Conservation (phyloP, 1,140 invertebrate species). For the Dreissena rostriformis region DNA sequence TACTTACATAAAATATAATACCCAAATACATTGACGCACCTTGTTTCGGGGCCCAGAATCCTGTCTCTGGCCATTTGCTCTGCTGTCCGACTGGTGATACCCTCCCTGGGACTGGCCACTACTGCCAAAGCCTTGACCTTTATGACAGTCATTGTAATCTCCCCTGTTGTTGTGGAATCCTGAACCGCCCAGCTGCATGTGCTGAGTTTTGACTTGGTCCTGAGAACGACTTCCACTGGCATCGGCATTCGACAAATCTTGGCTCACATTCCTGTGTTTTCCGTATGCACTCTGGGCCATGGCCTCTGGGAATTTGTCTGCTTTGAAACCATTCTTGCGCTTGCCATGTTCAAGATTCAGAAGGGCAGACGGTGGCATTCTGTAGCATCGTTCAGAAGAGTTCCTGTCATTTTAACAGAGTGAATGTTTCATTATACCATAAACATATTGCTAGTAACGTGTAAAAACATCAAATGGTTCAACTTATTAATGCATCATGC, state of each 20-base stretch:
- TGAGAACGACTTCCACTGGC: slow-evolving; percentile 3
- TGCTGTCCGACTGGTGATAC: no score
- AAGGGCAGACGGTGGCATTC: slow-evolving; percentile 83
- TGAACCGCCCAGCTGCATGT: not conserved
- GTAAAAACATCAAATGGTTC: no score
- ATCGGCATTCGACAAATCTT: slow-evolving; percentile 24
- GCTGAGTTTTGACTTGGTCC: slow-evolving; percentile 3
- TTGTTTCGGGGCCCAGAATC: no score
- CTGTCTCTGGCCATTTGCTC: no score
- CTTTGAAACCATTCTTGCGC: slow-evolving; percentile 60
- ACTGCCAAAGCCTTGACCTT: no score
- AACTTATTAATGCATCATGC: no score
- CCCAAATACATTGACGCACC: no score
- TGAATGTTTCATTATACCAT: no score
- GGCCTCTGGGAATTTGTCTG: not conserved
- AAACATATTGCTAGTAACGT: no score
- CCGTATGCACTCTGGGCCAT: not conserved
- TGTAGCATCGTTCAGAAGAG: slow-evolving; percentile 80
- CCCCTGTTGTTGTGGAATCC: slow-evolving; percentile 39
- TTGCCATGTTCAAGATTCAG: slow-evolving; percentile 84
- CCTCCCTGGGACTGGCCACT: no score
- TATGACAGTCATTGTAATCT: not conserved
- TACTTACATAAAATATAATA: no score
- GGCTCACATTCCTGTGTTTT: slow-evolving; percentile 18
- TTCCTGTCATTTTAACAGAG: slow-evolving; percentile 60